Percentiles rank a stretch among this genome's conserved stretches.
Evolutionary conservation across 2,113 vertebrate genomes (phyloP).

Genomic region (Seriola aureovittata): DNA sequence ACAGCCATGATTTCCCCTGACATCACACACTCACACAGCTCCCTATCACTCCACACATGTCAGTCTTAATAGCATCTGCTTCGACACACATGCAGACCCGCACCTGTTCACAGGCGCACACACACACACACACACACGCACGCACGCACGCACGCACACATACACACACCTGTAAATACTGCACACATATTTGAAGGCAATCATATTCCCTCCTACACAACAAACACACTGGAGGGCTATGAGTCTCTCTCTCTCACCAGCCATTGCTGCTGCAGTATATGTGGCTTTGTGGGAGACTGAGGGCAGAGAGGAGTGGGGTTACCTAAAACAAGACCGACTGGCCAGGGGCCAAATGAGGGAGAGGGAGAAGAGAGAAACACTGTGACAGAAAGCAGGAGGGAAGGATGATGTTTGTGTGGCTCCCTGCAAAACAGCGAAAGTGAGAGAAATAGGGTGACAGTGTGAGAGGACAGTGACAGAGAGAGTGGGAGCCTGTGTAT

Average conservation of each 20-base stretch:
- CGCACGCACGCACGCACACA: slow-evolving; percentile 6
- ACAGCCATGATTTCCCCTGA: slow-evolving; percentile 63
- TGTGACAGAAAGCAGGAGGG: slow-evolving; percentile 54
- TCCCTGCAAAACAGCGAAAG: slow-evolving; percentile 40
- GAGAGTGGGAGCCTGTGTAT: background rate
- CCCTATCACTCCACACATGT: slow-evolving; percentile 52
- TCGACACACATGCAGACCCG: slow-evolving; percentile 34
- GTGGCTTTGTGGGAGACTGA: slow-evolving; percentile 50
- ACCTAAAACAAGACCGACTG: slow-evolving; percentile 59
- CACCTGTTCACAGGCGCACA: background rate
- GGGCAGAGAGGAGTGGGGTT: slow-evolving; percentile 37
- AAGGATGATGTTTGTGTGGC: slow-evolving; percentile 35
- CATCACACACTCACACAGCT: slow-evolving; percentile 60
- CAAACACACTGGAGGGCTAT: slow-evolving; percentile 43
- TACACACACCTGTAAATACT: slow-evolving; percentile 48
- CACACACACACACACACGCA: slow-evolving; percentile 21
- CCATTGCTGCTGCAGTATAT: slow-evolving; percentile 20
- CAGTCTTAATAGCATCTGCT: slow-evolving; percentile 49
- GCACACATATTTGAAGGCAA: slow-evolving; percentile 36
- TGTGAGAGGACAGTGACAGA: slow-evolving; percentile 25
- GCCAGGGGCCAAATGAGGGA: slow-evolving; percentile 38
- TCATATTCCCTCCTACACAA: slow-evolving; percentile 39
- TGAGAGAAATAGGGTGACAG: slow-evolving; percentile 5
- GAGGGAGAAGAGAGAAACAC: slow-evolving; percentile 31
- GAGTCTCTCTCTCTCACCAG: slow-evolving; percentile 42